Conservation (phyloP, 2,113 vertebrate species). For the Cebus imitator region DNA sequence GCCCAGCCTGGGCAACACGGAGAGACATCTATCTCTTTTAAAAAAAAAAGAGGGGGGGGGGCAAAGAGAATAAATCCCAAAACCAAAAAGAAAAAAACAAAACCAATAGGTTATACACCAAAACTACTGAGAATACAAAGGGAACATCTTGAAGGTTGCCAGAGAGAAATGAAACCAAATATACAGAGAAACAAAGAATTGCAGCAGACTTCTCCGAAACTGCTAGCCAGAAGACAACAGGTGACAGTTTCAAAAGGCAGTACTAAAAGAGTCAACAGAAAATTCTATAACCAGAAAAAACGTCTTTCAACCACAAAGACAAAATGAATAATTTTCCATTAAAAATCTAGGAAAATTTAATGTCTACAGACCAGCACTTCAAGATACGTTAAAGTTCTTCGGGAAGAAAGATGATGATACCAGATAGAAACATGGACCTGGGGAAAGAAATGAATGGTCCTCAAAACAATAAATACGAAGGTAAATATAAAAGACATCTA, state of each 20-base stretch:
- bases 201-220: not conserved
- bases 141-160: not conserved
- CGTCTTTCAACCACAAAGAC: not conserved
- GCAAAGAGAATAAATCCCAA: not conserved
- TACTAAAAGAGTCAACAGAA: not conserved
- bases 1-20: not conserved
- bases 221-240: not conserved
- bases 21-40: not conserved
- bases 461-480: not conserved
- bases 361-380: not conserved
- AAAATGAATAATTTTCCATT: not conserved
- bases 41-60: not conserved
- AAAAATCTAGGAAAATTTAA: not conserved
- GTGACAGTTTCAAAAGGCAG: not conserved
- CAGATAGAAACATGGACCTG: not conserved
- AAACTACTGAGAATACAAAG: not conserved
- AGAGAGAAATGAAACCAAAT: not conserved
- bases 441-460: not conserved
- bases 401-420: not conserved
- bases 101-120: not conserved
- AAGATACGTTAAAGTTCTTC: not conserved
- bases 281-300: not conserved
- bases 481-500: not conserved
- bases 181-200: not conserved
- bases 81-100: not conserved